Evolutionary conservation across 1,140 invertebrate species (phyloP).

Genomic region (Drosophila arawakana): DNA sequence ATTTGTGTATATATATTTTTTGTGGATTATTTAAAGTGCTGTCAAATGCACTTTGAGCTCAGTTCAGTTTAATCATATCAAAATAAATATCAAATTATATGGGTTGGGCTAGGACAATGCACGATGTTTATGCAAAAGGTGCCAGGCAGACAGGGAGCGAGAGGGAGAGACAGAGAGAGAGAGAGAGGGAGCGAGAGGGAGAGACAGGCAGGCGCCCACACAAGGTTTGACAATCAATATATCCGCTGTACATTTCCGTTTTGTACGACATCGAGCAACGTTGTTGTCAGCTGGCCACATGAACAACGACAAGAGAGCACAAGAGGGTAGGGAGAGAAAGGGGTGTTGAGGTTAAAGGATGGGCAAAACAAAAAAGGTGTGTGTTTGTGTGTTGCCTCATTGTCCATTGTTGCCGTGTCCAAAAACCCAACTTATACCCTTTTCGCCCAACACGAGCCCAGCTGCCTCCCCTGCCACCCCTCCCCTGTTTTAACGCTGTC

Average conservation of each 20-base stretch:
- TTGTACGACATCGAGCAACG: conserved; percentile 45
- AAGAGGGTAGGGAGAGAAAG: not conserved
- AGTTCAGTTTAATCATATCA: conserved; percentile 28
- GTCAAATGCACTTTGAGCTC: conserved; percentile 15
- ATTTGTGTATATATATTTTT: not conserved
- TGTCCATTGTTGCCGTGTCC: conserved; percentile 47
- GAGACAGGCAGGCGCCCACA: conserved; percentile 1
- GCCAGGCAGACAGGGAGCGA: not conserved
- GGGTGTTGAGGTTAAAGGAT: not conserved
- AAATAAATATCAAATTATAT: conserved; percentile 34
- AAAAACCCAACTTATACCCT: conserved; percentile 9
- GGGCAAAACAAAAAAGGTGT: conserved; percentile 44
- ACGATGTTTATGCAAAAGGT: conserved; percentile 13
- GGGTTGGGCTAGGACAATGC: not conserved
- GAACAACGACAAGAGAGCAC: conserved; percentile 25
- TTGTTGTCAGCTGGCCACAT: conserved; percentile 47
- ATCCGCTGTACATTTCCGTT: conserved; percentile 79
- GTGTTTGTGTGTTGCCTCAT: conserved; percentile 46
- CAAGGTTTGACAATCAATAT: conserved; percentile 74
- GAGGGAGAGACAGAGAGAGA: not conserved
- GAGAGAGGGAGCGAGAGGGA: not conserved
- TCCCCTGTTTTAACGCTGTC: not conserved
- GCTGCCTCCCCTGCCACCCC: not conserved
- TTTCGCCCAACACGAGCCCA: not conserved
- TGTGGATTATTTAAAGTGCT: not conserved